Conservation (phyloP, 1,140 invertebrate species). For the Aleiodes sp. region DNA sequence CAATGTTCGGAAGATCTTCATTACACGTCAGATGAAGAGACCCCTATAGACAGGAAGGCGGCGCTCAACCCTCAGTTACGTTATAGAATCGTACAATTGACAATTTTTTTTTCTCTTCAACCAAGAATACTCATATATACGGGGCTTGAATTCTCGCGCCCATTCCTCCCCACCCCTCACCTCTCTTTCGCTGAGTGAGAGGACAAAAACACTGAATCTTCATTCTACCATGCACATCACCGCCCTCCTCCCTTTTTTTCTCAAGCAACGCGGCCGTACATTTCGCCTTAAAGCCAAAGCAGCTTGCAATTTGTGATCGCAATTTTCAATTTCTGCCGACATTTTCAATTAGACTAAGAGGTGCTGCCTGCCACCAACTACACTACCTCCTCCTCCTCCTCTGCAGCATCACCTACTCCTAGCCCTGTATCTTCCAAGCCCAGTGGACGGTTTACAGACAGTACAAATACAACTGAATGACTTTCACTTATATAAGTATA, state of each 20-base stretch:
- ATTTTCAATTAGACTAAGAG: slow-evolving; percentile 68
- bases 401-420: slow-evolving; percentile 32
- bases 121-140: slow-evolving; percentile 36
- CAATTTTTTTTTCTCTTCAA: slow-evolving; percentile 46
- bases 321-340: slow-evolving; percentile 67
- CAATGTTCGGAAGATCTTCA: slow-evolving; percentile 44
- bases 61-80: slow-evolving; percentile 32
- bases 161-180: slow-evolving; percentile 44
- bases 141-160: slow-evolving; percentile 51
- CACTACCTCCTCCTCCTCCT: slow-evolving; percentile 23
- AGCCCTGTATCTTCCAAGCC: neutral
- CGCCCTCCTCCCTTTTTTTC: slow-evolving; percentile 44
- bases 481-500: slow-evolving; percentile 11
- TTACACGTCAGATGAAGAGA: slow-evolving; percentile 4
- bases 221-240: slow-evolving; percentile 59
- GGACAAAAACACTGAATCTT: slow-evolving; percentile 63
- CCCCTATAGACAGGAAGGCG: neutral
- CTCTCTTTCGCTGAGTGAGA: slow-evolving; percentile 45
- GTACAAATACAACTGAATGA: slow-evolving; percentile 18
- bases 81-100: slow-evolving; percentile 62
- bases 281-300: slow-evolving; percentile 50
- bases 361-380: too few relatives aligned
- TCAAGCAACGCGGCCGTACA: slow-evolving; percentile 24
- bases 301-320: slow-evolving; percentile 66
- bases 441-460: slow-evolving; percentile 11